Conservation (phyloP, 2,797 vertebrate genomes). For the Crenichthys baileyi region DNA sequence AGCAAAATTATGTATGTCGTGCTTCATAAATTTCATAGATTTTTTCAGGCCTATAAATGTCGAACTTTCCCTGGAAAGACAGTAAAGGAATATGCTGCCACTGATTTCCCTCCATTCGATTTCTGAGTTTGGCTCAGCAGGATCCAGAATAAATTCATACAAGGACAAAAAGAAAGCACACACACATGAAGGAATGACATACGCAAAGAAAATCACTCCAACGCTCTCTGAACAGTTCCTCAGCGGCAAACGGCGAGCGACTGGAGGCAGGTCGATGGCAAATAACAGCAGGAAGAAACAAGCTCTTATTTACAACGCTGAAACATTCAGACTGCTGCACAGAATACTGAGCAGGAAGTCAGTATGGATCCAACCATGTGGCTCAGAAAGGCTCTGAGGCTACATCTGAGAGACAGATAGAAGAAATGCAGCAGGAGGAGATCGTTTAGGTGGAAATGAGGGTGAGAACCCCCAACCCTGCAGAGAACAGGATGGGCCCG, state of each 20-base stretch:
- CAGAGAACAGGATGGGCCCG: not conserved
- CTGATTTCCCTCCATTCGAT: conserved; percentile 26
- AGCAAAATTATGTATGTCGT: not conserved
- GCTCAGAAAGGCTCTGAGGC: no score
- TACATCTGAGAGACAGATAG: not conserved
- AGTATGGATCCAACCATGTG: not conserved
- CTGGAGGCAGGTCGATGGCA: conserved; percentile 40
- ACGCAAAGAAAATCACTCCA: conserved; percentile 2
- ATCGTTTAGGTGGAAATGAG: conserved; percentile 32
- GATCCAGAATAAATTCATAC: conserved; percentile 22
- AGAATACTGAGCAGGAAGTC: conserved; percentile 9
- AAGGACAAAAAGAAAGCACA: not conserved
- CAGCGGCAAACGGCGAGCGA: conserved; percentile 22
- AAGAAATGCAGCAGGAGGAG: not conserved
- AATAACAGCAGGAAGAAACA: conserved; percentile 37
- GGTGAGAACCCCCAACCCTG: conserved; percentile 10
- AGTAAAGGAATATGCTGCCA: conserved; percentile 20
- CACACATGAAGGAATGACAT: not conserved
- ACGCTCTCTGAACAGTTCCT: conserved; percentile 3
- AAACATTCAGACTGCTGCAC: conserved; percentile 43
- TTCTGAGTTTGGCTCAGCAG: conserved; percentile 5
- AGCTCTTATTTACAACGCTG: conserved; percentile 48
- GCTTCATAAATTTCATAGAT: conserved; percentile 25
- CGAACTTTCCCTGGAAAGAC: not conserved
- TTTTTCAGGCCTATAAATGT: conserved; percentile 37